These are phyloP conservation scores for Rhinogobius similis DNA, from an alignment of 2,113 vertebrate species.

Conservation along the genomic window DNA sequence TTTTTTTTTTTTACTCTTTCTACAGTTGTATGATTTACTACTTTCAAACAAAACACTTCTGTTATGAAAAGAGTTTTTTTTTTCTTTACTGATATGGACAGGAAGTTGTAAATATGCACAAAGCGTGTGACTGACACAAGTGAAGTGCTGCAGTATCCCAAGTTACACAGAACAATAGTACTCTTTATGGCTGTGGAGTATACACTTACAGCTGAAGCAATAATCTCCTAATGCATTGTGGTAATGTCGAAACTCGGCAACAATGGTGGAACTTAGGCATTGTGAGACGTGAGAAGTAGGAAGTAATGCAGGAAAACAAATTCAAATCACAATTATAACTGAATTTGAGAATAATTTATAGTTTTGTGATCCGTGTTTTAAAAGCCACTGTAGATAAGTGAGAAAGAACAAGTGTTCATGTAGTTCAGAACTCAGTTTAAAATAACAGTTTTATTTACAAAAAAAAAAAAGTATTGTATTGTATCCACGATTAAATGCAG, in stretches of 20 bases:
- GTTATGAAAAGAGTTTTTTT: background rate
- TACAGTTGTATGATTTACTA: background rate
- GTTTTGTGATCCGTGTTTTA: too few species aligned
- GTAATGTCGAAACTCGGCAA: conserved; percentile 3
- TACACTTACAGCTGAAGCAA: background rate
- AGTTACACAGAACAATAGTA: conserved; percentile 2
- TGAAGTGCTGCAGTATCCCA: background rate
- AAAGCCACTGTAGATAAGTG: too few species aligned
- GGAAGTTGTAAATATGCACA: background rate
- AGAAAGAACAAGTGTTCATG: too few species aligned
- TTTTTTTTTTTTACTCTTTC: background rate
- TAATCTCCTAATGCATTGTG: background rate
- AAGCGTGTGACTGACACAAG: background rate
- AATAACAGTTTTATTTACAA: too few species aligned
- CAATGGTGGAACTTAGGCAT: background rate
- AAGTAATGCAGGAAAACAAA: background rate
- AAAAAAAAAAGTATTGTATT: too few species aligned
- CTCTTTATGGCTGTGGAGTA: background rate
- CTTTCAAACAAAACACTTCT: background rate
- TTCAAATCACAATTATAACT: background rate
- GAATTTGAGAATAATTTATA: too few species aligned
- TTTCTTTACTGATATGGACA: background rate
- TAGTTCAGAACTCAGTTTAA: too few species aligned
- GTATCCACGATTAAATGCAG: too few species aligned
- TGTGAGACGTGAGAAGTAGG: background rate